Percentiles rank a stretch among this genome's conserved stretches.
Conservation (phyloP, 1,140 invertebrate species). For the Frieseomelitta varia region DNA sequence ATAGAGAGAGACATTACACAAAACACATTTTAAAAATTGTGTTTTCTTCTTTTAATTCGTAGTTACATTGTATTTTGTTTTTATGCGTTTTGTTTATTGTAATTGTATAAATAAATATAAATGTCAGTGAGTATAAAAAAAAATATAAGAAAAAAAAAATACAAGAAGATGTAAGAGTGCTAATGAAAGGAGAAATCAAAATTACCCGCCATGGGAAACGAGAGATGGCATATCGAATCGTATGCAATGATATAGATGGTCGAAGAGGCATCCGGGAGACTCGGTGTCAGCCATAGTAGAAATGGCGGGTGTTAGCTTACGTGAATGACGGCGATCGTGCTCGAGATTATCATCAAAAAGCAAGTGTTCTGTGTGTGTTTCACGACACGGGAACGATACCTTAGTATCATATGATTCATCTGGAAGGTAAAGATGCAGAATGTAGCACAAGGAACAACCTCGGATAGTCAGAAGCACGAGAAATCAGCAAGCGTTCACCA, state of each 20-base stretch:
- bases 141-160: not conserved
- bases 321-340: conserved; percentile 85
- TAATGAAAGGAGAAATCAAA: conserved; percentile 19
- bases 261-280: conserved; percentile 63
- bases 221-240: conserved; percentile 43
- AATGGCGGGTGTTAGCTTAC: conserved; percentile 88
- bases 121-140: not conserved
- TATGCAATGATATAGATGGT: conserved; percentile 50
- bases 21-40: not conserved
- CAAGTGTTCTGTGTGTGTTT: conserved; percentile 72
- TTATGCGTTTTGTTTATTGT: not conserved
- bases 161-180: not conserved
- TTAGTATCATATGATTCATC: conserved; percentile 85
- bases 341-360: conserved; percentile 71
- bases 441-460: conserved; percentile 88
- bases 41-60: not conserved
- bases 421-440: conserved; percentile 92
- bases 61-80: not conserved
- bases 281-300: conserved; percentile 83
- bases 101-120: not conserved
- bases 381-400: conserved; percentile 82
- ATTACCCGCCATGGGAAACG: conserved; percentile 46
- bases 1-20: not conserved
- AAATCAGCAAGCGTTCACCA: conserved; percentile 83
- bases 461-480: conserved; percentile 90